Conservation (phyloP, 1,140 invertebrate genomes). For the Paraescarpia echinospica region DNA sequence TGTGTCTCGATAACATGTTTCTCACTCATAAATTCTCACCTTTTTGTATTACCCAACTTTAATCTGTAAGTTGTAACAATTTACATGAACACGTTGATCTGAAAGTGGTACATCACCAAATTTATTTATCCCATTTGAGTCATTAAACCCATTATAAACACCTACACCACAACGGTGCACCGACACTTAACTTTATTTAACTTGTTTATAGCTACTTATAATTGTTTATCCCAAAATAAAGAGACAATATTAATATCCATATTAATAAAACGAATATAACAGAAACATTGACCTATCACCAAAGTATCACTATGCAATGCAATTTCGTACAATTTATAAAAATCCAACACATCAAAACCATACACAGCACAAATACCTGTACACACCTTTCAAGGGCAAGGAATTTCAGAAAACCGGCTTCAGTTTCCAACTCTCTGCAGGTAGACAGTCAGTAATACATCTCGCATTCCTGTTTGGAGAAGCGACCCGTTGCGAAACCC, state of each 20-base stretch:
- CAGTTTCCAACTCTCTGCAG: neutral
- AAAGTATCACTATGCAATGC: neutral
- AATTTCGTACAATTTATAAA: neutral
- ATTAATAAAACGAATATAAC: neutral
- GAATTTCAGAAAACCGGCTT: neutral
- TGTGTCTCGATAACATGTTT: neutral
- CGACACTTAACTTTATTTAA: neutral
- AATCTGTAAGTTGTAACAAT: neutral
- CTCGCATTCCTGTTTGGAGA: neutral
- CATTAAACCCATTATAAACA: neutral
- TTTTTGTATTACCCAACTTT: neutral
- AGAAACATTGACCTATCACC: neutral
- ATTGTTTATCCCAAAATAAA: neutral
- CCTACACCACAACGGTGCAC: neutral
- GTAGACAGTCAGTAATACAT: neutral
- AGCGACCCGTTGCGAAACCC: neutral
- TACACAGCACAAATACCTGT: neutral
- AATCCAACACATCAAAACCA: neutral
- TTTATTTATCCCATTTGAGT: neutral
- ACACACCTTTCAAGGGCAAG: neutral
- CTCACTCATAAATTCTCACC: neutral
- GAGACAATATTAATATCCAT: neutral
- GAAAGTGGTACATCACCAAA: neutral
- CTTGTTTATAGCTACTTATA: neutral
- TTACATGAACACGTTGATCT: neutral